A percentile compares a stretch with the other conserved stretches of the same genome.
Conservation (phyloP, 2,113 vertebrate genomes). For the Cebidichthys violaceus region DNA sequence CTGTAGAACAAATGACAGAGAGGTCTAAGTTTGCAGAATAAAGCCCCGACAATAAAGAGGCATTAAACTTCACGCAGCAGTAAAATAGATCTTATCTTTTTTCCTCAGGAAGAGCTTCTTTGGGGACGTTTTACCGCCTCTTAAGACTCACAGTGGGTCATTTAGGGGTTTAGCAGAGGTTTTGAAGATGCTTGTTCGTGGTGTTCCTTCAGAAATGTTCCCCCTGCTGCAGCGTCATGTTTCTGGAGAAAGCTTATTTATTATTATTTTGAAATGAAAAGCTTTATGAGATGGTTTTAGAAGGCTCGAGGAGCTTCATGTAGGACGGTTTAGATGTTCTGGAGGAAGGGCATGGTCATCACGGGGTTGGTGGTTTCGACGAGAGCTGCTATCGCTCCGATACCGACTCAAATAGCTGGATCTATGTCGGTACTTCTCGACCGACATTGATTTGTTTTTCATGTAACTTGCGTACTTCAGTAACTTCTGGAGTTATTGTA, state of each 20-base stretch:
- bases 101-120: not conserved
- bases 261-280: not conserved
- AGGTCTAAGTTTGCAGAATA: not conserved
- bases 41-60: not conserved
- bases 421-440: no score
- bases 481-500: no score
- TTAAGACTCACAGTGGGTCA: not conserved
- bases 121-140: not conserved
- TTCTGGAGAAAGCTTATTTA: not conserved
- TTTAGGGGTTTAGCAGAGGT: not conserved
- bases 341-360: no score
- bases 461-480: no score
- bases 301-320: not conserved
- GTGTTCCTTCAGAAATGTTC: not conserved
- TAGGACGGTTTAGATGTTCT: no score
- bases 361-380: not conserved
- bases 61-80: not conserved
- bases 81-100: not conserved
- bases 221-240: not conserved
- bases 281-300: not conserved
- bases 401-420: no score
- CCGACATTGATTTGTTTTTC: no score
- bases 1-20: not conserved
- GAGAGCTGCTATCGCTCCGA: no score
- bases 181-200: not conserved